phyloP scores from a whole-genome alignment of 2,888 invertebrate genomes.

The Metalampra italica region DNA sequence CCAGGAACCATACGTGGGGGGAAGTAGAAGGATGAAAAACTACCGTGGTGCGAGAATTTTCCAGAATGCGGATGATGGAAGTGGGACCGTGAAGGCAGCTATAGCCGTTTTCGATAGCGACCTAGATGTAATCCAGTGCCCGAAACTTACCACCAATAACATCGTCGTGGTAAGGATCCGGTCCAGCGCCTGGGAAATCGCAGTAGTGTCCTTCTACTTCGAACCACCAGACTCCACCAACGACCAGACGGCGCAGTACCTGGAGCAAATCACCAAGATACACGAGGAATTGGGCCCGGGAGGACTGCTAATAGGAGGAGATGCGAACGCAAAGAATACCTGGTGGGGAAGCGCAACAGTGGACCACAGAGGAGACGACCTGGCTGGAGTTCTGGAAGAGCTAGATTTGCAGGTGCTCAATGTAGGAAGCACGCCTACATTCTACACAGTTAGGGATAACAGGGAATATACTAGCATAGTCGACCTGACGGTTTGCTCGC shows the following conservation, averaged over 20 bases:
- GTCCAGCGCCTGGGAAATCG: constrained; percentile 2
- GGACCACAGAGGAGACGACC: constrained; percentile 12
- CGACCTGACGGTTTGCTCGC: neutral
- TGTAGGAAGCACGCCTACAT: constrained; percentile 6
- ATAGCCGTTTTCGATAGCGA: constrained; percentile 1
- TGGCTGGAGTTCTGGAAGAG: constrained; percentile 7
- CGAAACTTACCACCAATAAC: constrained; percentile 2
- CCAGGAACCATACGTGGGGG: too few relatives aligned
- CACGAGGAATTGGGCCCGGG: neutral
- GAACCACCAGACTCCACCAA: too few relatives aligned
- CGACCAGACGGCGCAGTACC: too few relatives aligned
- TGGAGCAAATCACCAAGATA: neutral
- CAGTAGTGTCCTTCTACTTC: constrained; percentile 2
- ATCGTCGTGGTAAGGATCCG: neutral
- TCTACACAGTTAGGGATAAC: constrained; percentile 9
- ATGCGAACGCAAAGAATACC: constrained; percentile 17
- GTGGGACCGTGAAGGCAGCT: neutral
- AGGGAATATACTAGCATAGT: constrained; percentile 8
- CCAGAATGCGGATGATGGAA: too few relatives aligned
- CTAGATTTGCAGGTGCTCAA: constrained; percentile 10
- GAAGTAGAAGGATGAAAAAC: too few relatives aligned
- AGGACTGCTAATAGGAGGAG: constrained; percentile 16
- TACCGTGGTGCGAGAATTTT: too few relatives aligned
- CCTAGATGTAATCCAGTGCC: neutral
- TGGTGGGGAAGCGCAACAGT: constrained; percentile 18